Base-by-base conservation (phyloP, 2,113 vertebrate species). In the Podilymbus podiceps region DNA sequence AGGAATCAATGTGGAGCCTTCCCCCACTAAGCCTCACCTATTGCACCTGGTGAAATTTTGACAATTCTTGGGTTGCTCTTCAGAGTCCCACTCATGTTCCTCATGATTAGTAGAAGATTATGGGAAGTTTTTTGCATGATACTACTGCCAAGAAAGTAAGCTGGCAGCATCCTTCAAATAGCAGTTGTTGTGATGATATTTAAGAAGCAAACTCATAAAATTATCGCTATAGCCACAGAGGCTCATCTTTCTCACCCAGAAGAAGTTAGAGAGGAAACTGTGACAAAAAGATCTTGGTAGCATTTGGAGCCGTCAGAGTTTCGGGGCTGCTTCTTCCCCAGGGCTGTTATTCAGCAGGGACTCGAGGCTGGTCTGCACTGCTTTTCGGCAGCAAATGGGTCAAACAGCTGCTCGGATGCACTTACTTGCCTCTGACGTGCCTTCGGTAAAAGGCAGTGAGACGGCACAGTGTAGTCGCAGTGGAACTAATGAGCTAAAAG, bases 401-500 rank as follows among this genome's bases (percentile, higher is more conserved):
- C 93, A 80, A 74, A 55, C 89, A 96, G 89, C 89, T 90, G 91
- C 92, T 92, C 9, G 2, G 62, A 66, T 33, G 78, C 66, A 20
- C 90, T 93, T 12, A 59, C 49, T 72, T 80, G 56, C 73, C 82
- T 72, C 63, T 69, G 84, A 82, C 28, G 3, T 72, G 89, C 77
- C 75, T 69, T 75, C 15, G 8, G 84, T 42, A 82, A 72, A 30
- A 86, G 73, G 80, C 95, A 92, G 74, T 2, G 38, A 75, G 83
- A 49, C 83, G 50, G 44, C 62, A 44, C 40, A 38, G 80, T 15
- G 84, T 24, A n/a, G 79, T 28, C 0, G 5, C 8, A 5, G 68
- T 90, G 86, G 90, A 94, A 93, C 96, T 96, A 94, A 93, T 40
- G 80, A 89, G 97, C 95, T 96, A 94, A 94, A 94, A 93, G 82